Conservation (phyloP, 2,797 vertebrate species). For the Danio aesculapii region DNA sequence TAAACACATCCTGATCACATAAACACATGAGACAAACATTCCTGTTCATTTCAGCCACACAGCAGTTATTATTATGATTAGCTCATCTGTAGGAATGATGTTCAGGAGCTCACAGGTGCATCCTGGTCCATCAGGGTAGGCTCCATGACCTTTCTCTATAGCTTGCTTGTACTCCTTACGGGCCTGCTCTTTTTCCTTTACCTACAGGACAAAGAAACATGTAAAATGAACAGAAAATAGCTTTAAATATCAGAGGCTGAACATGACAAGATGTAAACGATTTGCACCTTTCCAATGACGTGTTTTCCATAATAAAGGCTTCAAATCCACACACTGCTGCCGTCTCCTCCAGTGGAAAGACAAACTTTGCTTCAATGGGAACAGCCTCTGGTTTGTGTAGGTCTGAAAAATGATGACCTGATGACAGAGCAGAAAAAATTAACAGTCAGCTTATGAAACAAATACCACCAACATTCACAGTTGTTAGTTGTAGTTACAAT, state of each 20-base stretch:
- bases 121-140: constrained; percentile 93
- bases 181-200: constrained; percentile 88
- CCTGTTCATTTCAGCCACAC: neutral
- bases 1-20: constrained; percentile 85
- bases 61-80: neutral
- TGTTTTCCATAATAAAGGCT: constrained; percentile 91
- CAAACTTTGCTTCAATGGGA: constrained; percentile 89
- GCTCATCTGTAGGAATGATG: neutral
- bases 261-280: neutral
- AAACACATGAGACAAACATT: neutral
- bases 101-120: constrained; percentile 77
- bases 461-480: no score
- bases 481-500: no score
- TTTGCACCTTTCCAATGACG: constrained; percentile 85
- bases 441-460: no score
- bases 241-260: neutral
- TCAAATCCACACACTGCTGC: constrained; percentile 92
- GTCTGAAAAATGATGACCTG: constrained; percentile 89
- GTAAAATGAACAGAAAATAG: constrained; percentile 22
- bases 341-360: constrained; percentile 88
- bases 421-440: constrained; percentile 30
- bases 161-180: constrained; percentile 83
- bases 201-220: constrained; percentile 69
- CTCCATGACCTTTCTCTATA: constrained; percentile 83
- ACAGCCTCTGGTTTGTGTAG: constrained; percentile 81